Percentiles rank a stretch among this genome's conserved stretches.
phyloP scores from a whole-genome alignment of 1,140 invertebrate genomes.

The Drosophila santomea region DNA sequence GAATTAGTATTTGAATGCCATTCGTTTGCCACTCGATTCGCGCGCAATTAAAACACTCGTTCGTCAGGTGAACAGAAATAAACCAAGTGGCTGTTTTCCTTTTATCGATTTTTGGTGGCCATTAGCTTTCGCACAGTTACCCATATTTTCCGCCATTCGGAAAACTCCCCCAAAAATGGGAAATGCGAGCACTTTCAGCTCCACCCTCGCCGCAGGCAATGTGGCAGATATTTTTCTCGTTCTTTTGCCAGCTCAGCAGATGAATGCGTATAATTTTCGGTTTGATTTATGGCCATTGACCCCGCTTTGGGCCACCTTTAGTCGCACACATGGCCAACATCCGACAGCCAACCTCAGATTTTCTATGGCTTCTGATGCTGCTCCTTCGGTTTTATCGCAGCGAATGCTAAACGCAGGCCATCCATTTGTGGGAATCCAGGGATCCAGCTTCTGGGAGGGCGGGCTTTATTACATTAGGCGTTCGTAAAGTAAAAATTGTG shows the following conservation, averaged over 20 bases:
- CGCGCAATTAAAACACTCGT: constrained; percentile 52
- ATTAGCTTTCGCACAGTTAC: constrained; percentile 83
- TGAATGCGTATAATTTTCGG: constrained; percentile 84
- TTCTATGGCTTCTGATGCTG: constrained; percentile 63
- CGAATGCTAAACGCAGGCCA: constrained; percentile 80
- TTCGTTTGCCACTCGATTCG: constrained; percentile 22
- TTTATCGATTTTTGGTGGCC: constrained; percentile 80
- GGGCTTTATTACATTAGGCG: constrained; percentile 82
- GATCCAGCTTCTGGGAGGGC: constrained; percentile 23
- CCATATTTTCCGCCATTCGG: constrained; percentile 81
- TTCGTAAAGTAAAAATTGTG: constrained; percentile 83
- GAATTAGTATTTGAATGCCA: constrained; percentile 33
- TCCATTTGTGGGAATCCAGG: constrained; percentile 49
- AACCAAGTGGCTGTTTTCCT: constrained; percentile 12
- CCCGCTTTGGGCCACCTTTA: constrained; percentile 63
- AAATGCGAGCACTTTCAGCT: constrained; percentile 8
- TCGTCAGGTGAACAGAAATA: constrained; percentile 24
- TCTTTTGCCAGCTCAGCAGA: constrained; percentile 83
- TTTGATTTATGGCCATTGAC: constrained; percentile 83
- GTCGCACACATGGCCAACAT: constrained; percentile 62
- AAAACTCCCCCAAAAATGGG: constrained; percentile 53
- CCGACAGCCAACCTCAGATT: constrained; percentile 64
- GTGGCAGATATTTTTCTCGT: constrained; percentile 75
- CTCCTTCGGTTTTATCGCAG: constrained; percentile 59
- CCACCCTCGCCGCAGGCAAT: constrained; percentile 50